Conservation (phyloP, 2,797 vertebrate species). For the Eremophila alpestris region DNA sequence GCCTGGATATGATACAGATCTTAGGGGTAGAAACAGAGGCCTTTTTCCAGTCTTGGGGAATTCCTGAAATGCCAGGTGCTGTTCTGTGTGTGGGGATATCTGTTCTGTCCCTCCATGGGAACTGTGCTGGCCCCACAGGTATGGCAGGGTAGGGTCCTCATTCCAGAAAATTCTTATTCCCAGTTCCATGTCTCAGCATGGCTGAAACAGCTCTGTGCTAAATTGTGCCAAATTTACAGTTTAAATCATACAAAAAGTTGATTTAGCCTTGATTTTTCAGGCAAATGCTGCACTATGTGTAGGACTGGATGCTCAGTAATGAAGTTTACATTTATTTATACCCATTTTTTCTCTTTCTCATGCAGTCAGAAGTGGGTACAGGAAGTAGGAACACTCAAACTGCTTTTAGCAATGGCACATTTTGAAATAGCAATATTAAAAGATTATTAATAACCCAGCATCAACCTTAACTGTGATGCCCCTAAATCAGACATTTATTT, state of each 20-base stretch:
- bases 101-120: not conserved
- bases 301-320: not conserved
- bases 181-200: accelerated
- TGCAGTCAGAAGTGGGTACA: not conserved
- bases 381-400: not conserved
- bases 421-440: not conserved
- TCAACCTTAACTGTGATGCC: not conserved
- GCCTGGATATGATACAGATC: accelerated
- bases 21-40: not conserved
- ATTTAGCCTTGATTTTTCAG: not conserved
- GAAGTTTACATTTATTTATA: not conserved
- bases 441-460: accelerated
- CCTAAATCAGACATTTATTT: not conserved
- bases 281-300: not conserved
- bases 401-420: not conserved
- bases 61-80: not conserved
- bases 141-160: not conserved
- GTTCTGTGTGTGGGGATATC: not conserved
- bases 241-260: not conserved
- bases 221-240: accelerated
- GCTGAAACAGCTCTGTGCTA: not conserved
- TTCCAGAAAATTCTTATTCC: too few species aligned
- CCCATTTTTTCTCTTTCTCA: not conserved
- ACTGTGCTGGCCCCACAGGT: not conserved
- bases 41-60: not conserved